These are phyloP conservation scores for Laspeyria flexula DNA, from an alignment of 2,888 invertebrate genomes.

Conservation along the genomic window DNA sequence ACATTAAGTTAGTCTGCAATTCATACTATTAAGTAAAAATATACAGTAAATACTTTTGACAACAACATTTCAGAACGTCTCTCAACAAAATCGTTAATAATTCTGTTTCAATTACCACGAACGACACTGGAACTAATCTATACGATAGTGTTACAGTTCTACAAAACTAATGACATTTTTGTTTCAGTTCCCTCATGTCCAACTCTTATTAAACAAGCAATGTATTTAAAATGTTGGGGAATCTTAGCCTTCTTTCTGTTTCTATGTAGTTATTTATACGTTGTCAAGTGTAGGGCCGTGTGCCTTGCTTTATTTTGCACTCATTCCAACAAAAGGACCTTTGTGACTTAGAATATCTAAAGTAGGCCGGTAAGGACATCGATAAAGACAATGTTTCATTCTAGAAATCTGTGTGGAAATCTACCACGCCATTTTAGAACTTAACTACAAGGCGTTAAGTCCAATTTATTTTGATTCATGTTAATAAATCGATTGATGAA, in stretches of 20 bases:
- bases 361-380: neutral
- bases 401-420: neutral
- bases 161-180: conserved; percentile 3
- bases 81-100: no score
- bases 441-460: neutral
- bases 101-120: conserved; percentile 3
- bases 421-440: neutral
- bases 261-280: no score
- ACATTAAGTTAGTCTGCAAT: no score
- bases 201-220: conserved; percentile 10
- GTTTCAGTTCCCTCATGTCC: no score
- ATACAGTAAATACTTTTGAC: no score
- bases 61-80: neutral
- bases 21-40: no score
- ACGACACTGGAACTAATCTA: neutral
- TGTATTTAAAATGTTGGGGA: conserved; percentile 2
- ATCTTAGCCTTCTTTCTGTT: no score
- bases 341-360: conserved; percentile 6
- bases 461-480: neutral
- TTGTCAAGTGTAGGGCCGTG: conserved; percentile 47
- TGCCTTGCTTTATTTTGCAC: conserved; percentile 55
- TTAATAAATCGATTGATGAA: neutral
- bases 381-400: conserved; percentile 7
- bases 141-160: neutral
- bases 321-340: conserved; percentile 34